phyloP scores from a whole-genome alignment of 2,888 invertebrate genomes.

The Chymomyza amoena region DNA sequence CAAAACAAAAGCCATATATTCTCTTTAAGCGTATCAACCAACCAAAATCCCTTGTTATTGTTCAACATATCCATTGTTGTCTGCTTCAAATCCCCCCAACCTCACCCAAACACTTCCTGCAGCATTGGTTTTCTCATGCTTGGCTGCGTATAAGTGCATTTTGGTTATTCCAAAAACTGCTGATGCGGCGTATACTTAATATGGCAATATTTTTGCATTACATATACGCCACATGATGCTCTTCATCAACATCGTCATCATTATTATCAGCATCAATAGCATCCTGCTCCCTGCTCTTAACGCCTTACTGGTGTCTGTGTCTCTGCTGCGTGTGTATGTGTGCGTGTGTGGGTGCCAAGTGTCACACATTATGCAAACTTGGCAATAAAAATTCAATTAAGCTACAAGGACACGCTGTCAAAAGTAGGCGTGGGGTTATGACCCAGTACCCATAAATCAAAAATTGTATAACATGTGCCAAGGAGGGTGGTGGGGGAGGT shows the following conservation, averaged over 20 bases:
- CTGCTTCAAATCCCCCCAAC: neutral
- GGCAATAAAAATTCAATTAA: conserved; percentile 74
- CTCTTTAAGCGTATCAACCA: neutral
- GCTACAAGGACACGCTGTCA: conserved; percentile 62
- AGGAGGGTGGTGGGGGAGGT: neutral
- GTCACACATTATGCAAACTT: conserved; percentile 64
- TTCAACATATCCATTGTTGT: neutral
- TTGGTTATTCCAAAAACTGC: conserved; percentile 24
- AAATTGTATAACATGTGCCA: conserved; percentile 7
- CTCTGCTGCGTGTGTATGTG: neutral
- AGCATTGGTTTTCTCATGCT: conserved; percentile 31
- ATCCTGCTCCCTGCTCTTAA: neutral
- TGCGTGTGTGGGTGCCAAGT: neutral
- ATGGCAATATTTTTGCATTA: conserved; percentile 36
- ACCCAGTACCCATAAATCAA: conserved; percentile 49
- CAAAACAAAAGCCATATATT: neutral
- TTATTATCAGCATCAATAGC: neutral
- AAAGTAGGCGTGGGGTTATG: conserved; percentile 21
- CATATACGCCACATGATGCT: conserved; percentile 48
- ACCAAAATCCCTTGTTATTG: neutral
- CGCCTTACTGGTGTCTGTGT: neutral
- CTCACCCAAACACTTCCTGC: neutral
- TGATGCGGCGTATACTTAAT: conserved; percentile 54
- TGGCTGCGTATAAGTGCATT: conserved; percentile 34
- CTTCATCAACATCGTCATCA: conserved; percentile 9